Conservation (phyloP, 2,797 vertebrate species). For the Gadopsis marmoratus region DNA sequence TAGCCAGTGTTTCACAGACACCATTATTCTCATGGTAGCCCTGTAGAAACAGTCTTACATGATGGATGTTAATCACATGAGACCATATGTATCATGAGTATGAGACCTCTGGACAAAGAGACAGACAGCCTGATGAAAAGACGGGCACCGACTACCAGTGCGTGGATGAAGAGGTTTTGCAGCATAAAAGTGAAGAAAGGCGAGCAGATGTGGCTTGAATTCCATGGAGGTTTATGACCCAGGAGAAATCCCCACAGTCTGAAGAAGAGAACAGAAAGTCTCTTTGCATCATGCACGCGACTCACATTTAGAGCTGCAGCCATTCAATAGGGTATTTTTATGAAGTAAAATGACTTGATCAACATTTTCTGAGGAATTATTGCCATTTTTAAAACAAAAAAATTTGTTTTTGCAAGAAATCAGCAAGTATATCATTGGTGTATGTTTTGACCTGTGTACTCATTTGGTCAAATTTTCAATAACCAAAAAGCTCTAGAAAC, state of each 20-base stretch:
- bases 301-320: constrained; percentile 28
- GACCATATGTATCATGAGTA: constrained; percentile 19
- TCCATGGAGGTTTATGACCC: constrained; percentile 44
- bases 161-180: constrained; percentile 8
- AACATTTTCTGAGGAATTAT: not conserved
- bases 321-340: not conserved
- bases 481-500: not conserved
- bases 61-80: constrained; percentile 43
- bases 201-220: constrained; percentile 50
- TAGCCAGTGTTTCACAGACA: constrained; percentile 44
- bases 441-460: not conserved
- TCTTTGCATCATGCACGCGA: constrained; percentile 31
- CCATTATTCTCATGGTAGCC: constrained; percentile 25
- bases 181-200: constrained; percentile 8
- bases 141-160: not conserved
- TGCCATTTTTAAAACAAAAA: not conserved
- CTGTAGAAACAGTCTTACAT: constrained; percentile 22
- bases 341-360: constrained; percentile 6
- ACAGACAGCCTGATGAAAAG: not conserved
- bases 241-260: constrained; percentile 28
- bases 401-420: not conserved
- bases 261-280: constrained; percentile 26
- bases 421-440: not conserved
- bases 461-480: not conserved
- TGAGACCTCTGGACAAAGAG: constrained; percentile 23